Evolutionary conservation across 2,797 vertebrate genomes (phyloP), one percentile per base, ranked within the genome.

Genomic region (Limosa lapponica): DNA sequence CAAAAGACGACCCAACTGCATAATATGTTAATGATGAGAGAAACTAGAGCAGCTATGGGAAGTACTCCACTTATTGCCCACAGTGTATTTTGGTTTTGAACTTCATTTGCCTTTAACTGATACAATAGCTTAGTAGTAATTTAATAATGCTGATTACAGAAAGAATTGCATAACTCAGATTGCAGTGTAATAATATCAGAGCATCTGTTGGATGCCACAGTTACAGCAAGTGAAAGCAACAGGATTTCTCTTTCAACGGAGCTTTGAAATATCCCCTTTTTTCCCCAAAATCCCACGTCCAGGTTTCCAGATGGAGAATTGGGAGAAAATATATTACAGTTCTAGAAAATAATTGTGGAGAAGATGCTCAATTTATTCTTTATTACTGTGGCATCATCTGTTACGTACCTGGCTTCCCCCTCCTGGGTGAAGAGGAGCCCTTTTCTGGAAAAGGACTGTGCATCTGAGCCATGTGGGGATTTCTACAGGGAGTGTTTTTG

Each of bases 91-190:
- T 88, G 57, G 39, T 22, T 95, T 75, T 80, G 65, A 93, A 67
- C 90, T 92, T 95, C 54, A 74, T 95, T 85, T 95, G 74, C 52
- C 61, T 92, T 89, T 84, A 90, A 48, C 48, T 83, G 25, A 90
- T 94, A 95, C 65, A 95, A 48, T 71, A 72, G 37, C 36, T 83
- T 83, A 74, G 34, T 70, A 71, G 55, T 77, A 71, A 85, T 92
- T 89, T 71, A 93, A 88, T 95, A 93, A 58, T 59, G 39, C 72
- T 78, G n/a, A 72, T 81, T 83, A 43, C 71, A 83, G 90, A 94
- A 91, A 67, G 86, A 82, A 73, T 83, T 77, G 65, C 91, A n/a
- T 82, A 87, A 79, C 83, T 94, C 37, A 10, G n/a, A 74, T 95
- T 82, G 61, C 62, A 72, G 27, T 7, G 5, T 65, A 81, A 70